Conservation (phyloP, 2,113 vertebrate species). For the Muntiacus reevesi region DNA sequence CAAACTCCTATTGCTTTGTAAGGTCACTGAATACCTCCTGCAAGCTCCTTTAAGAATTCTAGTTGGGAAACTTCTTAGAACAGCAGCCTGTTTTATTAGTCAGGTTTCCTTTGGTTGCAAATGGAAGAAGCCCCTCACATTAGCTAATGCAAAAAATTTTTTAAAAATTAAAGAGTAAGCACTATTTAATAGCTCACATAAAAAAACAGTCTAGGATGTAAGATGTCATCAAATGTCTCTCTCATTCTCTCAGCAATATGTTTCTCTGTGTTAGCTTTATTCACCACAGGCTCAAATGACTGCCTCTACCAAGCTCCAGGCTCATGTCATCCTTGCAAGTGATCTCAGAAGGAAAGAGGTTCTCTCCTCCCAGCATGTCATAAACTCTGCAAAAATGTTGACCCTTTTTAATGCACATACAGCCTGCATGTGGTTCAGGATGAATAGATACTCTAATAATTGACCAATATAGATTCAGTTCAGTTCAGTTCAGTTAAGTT, state of each 20-base stretch:
- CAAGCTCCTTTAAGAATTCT: neutral
- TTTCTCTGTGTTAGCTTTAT: neutral
- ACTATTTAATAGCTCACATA: neutral
- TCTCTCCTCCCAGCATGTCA: neutral
- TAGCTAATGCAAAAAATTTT: neutral
- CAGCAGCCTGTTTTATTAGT: neutral
- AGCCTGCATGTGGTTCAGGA: neutral
- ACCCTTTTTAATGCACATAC: neutral
- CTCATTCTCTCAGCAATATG: neutral
- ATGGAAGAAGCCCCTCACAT: neutral
- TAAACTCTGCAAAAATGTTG: neutral
- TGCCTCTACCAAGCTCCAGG: neutral
- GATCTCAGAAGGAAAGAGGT: neutral
- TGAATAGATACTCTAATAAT: neutral
- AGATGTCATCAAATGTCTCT: neutral
- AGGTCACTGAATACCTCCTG: conserved; percentile 26
- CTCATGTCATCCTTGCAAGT: neutral
- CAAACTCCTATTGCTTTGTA: conserved; percentile 46
- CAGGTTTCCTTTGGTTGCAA: neutral
- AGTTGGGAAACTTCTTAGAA: neutral
- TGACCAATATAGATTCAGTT: neutral
- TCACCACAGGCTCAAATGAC: neutral
- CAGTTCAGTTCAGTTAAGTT: too few relatives aligned
- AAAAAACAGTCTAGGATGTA: neutral
- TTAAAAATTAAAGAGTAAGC: neutral